Base-by-base conservation (phyloP, 2,797 vertebrate species). In the Denticeps clupeoides region DNA sequence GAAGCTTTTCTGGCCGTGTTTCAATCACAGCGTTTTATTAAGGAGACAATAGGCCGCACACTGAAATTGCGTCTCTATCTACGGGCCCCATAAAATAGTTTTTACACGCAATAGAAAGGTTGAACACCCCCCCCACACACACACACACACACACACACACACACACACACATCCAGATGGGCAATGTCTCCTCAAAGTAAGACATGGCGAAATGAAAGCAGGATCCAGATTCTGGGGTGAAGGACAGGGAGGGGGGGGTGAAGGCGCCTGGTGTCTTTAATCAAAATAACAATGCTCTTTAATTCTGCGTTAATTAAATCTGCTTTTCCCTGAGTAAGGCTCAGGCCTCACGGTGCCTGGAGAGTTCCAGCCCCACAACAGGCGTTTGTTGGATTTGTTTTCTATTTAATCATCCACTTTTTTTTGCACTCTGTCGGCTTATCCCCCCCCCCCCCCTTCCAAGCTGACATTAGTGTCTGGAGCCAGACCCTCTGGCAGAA, bases 271-370 rank as follows among this genome's bases (percentile, higher is more conserved):
- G 54, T 63, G 68, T 68, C 62, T 77, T 78, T 71, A 73, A 81
- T 83, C 74, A 81, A 72, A 81, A 77, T 67, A 78, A 78, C 71
- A 77, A 77, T 77, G 67, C 64, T 62, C 64, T 78, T 73, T 82
- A 80, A 80, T 83, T 80, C 70, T 69, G 48, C 58, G 60, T 77
- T 82, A 83, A 83, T 84, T 78, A 82, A 82, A 81, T 71, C 64
- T 65, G 70, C 54, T 69, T 74, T 73, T 64, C 57, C 58, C 64
- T 63, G 55, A 72, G 67, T 64, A 66, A 64, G 45, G 58, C 69
- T 50, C 53, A 41, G 62, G 52, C 38, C 43, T 59, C 29, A 35
- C 47, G 49, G 62, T 60, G 61, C 60, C 64, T 51, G 44, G 58
- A 65, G 67, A 72, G 63, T 55, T 55, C 12, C 53, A 61, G 60